phyloP scores from a whole-genome alignment of 1,140 invertebrate species.

The Drosophila lowei region DNA sequence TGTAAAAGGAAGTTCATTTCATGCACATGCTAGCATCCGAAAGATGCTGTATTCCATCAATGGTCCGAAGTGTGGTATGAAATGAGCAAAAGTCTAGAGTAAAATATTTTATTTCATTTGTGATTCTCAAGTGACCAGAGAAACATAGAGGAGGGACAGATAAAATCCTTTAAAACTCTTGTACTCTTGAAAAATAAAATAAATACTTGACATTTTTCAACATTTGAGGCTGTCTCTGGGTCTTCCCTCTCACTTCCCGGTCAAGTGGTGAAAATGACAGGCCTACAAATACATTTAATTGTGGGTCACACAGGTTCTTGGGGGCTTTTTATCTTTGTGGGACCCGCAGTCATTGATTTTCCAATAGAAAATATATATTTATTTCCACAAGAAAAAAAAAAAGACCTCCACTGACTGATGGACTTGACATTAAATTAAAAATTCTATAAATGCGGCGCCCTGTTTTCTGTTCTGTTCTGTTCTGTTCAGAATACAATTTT shows the following conservation, averaged over 20 bases:
- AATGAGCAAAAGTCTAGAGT: conserved; percentile 67
- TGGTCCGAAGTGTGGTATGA: conserved; percentile 44
- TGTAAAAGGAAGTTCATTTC: conserved; percentile 53
- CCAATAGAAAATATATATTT: too few relatives aligned
- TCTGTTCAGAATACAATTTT: conserved; percentile 38
- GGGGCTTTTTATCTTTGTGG: conserved; percentile 20
- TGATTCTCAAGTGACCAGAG: conserved; percentile 36
- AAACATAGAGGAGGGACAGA: conserved; percentile 11
- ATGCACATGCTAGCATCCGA: conserved; percentile 21
- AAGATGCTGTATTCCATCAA: conserved; percentile 57
- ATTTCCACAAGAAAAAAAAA: too few relatives aligned
- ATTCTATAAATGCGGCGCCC: conserved; percentile 60
- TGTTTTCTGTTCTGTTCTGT: conserved; percentile 3
- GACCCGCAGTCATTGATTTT: conserved; percentile 26
- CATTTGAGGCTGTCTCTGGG: too few relatives aligned
- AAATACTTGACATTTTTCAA: conserved; percentile 70
- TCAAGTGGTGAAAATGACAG: conserved; percentile 68
- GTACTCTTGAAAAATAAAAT: conserved; percentile 57
- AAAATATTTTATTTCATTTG: conserved; percentile 76
- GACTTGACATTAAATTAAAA: conserved; percentile 60
- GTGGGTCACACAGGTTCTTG: conserved; percentile 42
- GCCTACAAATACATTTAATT: conserved; percentile 78
- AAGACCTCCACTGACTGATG: too few relatives aligned
- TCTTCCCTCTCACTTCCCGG: conserved; percentile 33
- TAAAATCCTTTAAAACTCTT: conserved; percentile 49